Evolutionary conservation across 2,797 vertebrate species (phyloP).

Genomic region (Gobionotothen gibberifrons): DNA sequence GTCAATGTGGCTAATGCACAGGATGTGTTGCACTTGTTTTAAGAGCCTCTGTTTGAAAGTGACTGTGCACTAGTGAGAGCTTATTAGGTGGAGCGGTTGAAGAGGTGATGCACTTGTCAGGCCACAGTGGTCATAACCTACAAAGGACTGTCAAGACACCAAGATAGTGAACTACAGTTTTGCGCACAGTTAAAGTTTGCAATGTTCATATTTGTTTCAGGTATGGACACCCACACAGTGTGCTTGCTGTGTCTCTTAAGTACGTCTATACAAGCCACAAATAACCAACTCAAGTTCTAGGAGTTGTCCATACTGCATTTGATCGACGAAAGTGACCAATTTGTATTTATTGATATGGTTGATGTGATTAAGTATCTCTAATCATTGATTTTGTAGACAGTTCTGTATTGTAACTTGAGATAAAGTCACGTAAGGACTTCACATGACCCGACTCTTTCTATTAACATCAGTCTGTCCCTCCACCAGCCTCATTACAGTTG

Average conservation of each 20-base stretch:
- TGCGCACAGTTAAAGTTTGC: not conserved
- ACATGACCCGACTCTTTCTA: not conserved
- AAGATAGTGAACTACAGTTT: constrained; percentile 5
- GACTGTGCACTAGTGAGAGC: not conserved
- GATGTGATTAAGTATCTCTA: constrained; percentile 15
- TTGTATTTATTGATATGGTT: constrained; percentile 30
- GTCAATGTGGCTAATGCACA: too few relatives aligned
- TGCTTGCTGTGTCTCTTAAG: not conserved
- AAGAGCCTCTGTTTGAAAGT: not conserved
- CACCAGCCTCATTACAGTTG: not conserved
- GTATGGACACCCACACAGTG: not conserved
- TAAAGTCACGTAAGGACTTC: not conserved
- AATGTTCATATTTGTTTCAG: not conserved
- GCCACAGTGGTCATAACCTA: constrained; percentile 4
- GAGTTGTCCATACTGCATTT: constrained; percentile 1
- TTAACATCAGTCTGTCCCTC: not conserved
- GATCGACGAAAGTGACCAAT: constrained; percentile 22
- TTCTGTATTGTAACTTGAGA: constrained; percentile 11
- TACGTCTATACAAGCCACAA: constrained; percentile 4
- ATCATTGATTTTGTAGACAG: not conserved
- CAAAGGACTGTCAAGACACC: not conserved
- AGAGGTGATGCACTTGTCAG: not conserved
- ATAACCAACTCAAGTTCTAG: not conserved
- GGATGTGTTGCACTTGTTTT: not conserved
- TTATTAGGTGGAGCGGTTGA: not conserved